These are phyloP conservation scores for Phthorimaea operculella DNA, from an alignment of 1,140 invertebrate genomes.

Conservation along the genomic window DNA sequence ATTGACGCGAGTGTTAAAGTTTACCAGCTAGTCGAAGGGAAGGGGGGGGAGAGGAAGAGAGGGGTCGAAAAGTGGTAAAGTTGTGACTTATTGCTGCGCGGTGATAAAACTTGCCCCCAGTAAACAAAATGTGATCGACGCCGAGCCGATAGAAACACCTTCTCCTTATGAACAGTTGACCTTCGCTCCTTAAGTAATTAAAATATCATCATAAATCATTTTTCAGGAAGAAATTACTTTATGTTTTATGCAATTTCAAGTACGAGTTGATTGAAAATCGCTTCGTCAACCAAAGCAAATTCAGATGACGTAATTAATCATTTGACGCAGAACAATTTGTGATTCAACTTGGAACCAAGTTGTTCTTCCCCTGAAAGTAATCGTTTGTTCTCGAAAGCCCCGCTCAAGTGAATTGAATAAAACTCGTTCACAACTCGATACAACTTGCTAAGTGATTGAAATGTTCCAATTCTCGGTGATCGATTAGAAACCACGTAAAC, in stretches of 20 bases:
- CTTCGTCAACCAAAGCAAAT: too few species aligned
- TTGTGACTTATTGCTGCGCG: conserved; percentile 22
- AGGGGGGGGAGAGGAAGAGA: not conserved
- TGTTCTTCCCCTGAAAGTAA: not conserved
- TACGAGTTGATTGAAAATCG: too few species aligned
- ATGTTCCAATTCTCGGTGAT: conserved; percentile 10
- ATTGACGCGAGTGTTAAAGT: conserved; percentile 16
- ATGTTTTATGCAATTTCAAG: too few species aligned
- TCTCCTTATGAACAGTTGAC: too few species aligned
- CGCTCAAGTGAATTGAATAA: conserved; percentile 12
- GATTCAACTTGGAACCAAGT: not conserved
- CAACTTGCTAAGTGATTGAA: conserved; percentile 5
- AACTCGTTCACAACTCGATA: conserved; percentile 3
- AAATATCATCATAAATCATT: too few species aligned
- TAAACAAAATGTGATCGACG: not conserved
- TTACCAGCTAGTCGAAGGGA: conserved; percentile 4
- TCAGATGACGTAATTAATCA: too few species aligned
- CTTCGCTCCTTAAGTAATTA: too few species aligned
- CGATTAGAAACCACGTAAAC: conserved; percentile 26
- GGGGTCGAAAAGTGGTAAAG: conserved; percentile 12
- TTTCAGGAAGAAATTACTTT: too few species aligned
- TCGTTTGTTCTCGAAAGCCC: not conserved
- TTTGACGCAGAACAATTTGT: not conserved
- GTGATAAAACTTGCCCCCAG: not conserved
- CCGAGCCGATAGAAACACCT: too few species aligned